Evolutionary conservation across 2,888 invertebrate genomes (phyloP).

Genomic region (Drosophila tanythrix): DNA sequence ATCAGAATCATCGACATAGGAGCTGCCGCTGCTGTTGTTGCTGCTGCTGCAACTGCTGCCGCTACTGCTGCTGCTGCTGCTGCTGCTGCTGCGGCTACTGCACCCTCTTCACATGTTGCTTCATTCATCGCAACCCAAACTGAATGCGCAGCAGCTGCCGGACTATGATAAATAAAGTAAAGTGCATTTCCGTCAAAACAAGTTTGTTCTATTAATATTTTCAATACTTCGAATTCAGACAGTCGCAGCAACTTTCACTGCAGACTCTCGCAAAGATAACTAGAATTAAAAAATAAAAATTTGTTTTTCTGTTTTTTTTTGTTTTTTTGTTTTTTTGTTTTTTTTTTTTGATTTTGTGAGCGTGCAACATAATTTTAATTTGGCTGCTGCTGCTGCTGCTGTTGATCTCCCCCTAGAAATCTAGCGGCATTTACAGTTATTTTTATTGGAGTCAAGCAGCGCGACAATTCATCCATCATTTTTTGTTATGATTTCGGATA

Average conservation of each 20-base stretch:
- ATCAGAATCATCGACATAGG: constrained; percentile 59
- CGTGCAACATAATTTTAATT: constrained; percentile 73
- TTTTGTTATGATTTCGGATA: constrained; percentile 80
- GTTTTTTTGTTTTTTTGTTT: constrained; percentile 2
- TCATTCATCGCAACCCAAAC: constrained; percentile 77
- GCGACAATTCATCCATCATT: constrained; percentile 82
- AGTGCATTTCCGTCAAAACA: constrained; percentile 81
- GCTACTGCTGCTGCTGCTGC: not conserved
- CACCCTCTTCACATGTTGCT: constrained; percentile 79
- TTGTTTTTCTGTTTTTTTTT: constrained; percentile 23
- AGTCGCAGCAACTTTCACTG: constrained; percentile 73
- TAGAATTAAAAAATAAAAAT: constrained; percentile 64
- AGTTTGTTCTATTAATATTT: constrained; percentile 81
- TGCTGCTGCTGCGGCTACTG: constrained; percentile 2
- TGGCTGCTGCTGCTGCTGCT: constrained; percentile 45
- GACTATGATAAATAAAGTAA: constrained; percentile 80
- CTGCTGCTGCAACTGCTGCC: not conserved
- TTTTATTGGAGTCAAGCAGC: constrained; percentile 82
- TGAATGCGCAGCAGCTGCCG: constrained; percentile 58
- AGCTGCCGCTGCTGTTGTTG: constrained; percentile 14
- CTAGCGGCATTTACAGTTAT: constrained; percentile 78
- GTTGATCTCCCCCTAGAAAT: constrained; percentile 76
- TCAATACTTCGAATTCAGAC: constrained; percentile 82
- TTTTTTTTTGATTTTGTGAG: constrained; percentile 14
- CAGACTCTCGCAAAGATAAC: constrained; percentile 69